Percentiles rank a stretch among this genome's conserved stretches.
phyloP scores from a whole-genome alignment of 1,140 invertebrate genomes.

The Magallana gigas region DNA sequence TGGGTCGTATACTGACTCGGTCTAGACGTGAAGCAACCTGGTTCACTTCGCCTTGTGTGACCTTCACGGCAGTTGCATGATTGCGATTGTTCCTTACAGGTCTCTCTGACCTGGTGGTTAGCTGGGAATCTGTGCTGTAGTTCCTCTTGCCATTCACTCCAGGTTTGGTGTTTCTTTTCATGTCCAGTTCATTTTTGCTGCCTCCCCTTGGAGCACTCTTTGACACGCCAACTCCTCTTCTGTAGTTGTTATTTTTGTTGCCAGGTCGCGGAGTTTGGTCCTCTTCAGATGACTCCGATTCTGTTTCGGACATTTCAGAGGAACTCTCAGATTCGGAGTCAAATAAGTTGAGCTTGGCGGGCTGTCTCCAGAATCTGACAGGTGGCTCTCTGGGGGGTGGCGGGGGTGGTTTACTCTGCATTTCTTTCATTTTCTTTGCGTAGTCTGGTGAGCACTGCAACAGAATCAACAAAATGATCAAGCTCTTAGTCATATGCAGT shows the following conservation, averaged over 20 bases:
- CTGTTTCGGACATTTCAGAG: not conserved
- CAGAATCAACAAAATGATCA: not conserved
- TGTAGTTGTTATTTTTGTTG: slow-evolving; percentile 7
- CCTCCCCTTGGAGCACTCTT: not conserved
- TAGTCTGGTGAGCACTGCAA: slow-evolving; percentile 46
- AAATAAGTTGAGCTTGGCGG: slow-evolving; percentile 23
- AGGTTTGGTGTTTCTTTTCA: slow-evolving; percentile 9
- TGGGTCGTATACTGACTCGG: slow-evolving; percentile 1
- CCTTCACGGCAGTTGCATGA: not conserved
- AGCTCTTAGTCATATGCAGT: too few species aligned
- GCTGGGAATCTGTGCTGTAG: slow-evolving; percentile 16
- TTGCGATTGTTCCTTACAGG: not conserved
- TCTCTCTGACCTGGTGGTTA: slow-evolving; percentile 33
- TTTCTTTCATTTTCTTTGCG: slow-evolving; percentile 44
- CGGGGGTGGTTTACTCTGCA: slow-evolving; percentile 30
- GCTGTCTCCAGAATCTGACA: not conserved
- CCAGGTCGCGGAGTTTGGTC: not conserved
- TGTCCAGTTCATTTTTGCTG: slow-evolving; percentile 15
- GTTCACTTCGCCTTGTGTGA: not conserved
- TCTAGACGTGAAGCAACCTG: not conserved
- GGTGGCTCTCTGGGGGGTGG: slow-evolving; percentile 38
- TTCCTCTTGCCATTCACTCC: slow-evolving; percentile 22
- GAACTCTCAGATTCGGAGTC: not conserved
- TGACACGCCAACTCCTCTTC: not conserved
- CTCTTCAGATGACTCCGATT: slow-evolving; percentile 20